Conservation (phyloP, 2,113 vertebrate species). For the Oryctolagus cuniculus region mOryCun1.1 NC_091449.1:44607001-44607500, state of each 20-base stretch:
- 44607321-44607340: too few species aligned
- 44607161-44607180: background rate
- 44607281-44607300: too few species aligned
- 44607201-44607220: background rate
- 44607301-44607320: too few species aligned
- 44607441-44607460: background rate
- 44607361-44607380: too few species aligned
- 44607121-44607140: background rate
- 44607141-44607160: background rate
- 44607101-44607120: background rate
- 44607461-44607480: background rate
- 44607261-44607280: too few species aligned
- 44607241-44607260: too few species aligned
- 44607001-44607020: background rate
- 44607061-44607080: background rate
- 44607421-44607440: too few species aligned
- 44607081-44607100: background rate
- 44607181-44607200: background rate
- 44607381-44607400: too few species aligned
- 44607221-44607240: background rate
- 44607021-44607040: background rate
- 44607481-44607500: too few species aligned
- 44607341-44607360: too few species aligned
- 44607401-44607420: too few species aligned
- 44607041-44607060: background rate